Percentiles rank a stretch among this genome's conserved stretches.
These are phyloP conservation scores for Nasalis larvatus DNA, from an alignment of 2,113 vertebrate species.

Conservation along the genomic window DNA sequence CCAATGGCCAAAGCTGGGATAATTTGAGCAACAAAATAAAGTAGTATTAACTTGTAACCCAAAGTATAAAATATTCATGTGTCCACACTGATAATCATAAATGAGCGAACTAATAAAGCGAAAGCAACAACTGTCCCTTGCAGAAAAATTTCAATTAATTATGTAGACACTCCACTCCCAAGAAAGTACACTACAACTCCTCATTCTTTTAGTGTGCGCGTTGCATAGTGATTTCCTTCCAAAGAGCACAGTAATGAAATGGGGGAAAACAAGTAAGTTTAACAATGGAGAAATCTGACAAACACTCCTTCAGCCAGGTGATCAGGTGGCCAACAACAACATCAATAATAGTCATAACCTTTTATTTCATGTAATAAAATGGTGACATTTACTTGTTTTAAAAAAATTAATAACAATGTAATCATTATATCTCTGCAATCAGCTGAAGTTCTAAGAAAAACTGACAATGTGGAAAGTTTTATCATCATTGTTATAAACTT, in stretches of 20 bases:
- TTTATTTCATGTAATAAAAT: slow-evolving; percentile 43
- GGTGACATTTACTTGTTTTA: neutral
- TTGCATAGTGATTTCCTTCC: neutral
- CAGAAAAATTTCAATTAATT: neutral
- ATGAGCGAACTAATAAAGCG: neutral
- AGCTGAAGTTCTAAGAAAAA: slow-evolving; percentile 40
- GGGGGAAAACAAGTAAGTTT: neutral
- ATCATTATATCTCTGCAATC: neutral
- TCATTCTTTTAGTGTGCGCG: neutral
- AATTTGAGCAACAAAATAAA: neutral
- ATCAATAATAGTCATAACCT: neutral
- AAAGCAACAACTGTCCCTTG: neutral
- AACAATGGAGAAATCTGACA: neutral
- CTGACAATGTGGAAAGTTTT: neutral
- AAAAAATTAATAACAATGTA: neutral
- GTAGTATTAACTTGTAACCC: neutral
- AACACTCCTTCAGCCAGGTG: neutral
- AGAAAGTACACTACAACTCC: neutral
- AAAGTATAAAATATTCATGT: neutral
- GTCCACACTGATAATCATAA: neutral
- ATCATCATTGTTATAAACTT: slow-evolving; percentile 6
- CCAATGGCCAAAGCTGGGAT: neutral
- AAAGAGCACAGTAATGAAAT: neutral
- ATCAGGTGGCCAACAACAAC: neutral
- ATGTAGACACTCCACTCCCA: neutral